Base-by-base conservation (phyloP, 2,888 invertebrate genomes). In the Caenorhabditis wallacei region DNA sequence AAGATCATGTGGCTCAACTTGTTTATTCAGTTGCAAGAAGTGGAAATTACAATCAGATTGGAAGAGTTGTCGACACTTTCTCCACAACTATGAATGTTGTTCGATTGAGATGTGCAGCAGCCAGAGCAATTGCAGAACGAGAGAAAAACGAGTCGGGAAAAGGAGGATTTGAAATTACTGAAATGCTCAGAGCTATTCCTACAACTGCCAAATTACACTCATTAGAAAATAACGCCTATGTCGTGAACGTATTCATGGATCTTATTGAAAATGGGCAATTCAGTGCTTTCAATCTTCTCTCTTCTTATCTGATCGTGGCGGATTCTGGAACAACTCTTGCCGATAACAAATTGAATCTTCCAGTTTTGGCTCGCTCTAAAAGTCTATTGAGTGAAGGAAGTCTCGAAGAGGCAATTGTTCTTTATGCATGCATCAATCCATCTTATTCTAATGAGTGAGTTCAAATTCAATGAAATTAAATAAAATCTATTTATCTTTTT, bases 1-100 rank as follows among this genome's bases (percentile, higher is more conserved):
- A 84, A 53, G 80, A 84, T 68, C 84, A 84, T 43, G 71, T 76
- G n/a, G 76, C 70, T 10, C 80, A 78, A 35, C 57, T 84, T 4
- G 75, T 84, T 0, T 84, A 80, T 56, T 72, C 84, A 10, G 64
- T 84, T 18, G 84, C 84, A 13, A 70, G 69, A 68, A 57, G 75
- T 53, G 84, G 84, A 40, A 80, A 68, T 20, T 79, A 84, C 22
- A 51, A 46, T 3, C 70, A 80, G 22, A 35, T 76, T 7, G 66
- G 64, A n/a, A 56, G 57, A 57, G 79, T 83, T 13, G 59, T 83
- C 4, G 83, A 83, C 20, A 76, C 68, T 1, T 84, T 84, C 22
- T 20, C 84, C 18, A 48, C 70, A 10, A 59, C 69, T 7, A 80
- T 84, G 84, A 84, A 80, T 35, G 80, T 81, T 35, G 80, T 81